Base-by-base conservation (phyloP, 2,113 vertebrate species). In the Oryzias celebensis region DNA sequence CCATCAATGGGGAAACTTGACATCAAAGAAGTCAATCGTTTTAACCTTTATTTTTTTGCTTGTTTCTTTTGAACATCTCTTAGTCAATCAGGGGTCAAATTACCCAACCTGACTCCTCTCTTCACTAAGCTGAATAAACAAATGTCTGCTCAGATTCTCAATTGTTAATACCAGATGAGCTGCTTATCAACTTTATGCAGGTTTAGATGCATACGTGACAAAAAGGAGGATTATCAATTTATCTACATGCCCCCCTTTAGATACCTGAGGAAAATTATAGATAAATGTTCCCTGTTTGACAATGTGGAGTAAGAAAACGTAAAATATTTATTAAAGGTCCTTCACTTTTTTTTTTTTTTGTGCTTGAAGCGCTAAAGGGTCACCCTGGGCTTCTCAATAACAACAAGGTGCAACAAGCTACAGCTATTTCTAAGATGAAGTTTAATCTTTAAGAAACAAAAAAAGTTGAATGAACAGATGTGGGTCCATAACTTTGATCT, bases 91-190 rank as follows among this genome's bases (percentile, higher is more conserved):
- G 18, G 57, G 42, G 64, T 62, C 56, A 75, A 72, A 71, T 54
- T 41, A 52, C 45, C 7, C 59, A 55, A 43, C 2, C 55, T 17
- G 46, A 42, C 54, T 55, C 36, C 17, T 23, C 52, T 56, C 53
- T 65, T 14, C 36, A 57, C 70, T 58, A 4, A 63, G 64, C 57
- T 66, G 58, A 8, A 45, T 75, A 62, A 73, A 64, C 18, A 61
- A 73, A 63, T 52, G 57, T 43, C 64, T 54, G 57, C 73, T 71
- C 60, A 71, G 59, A 17, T 42, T 48, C 17, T 18, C 0, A 45
- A 49, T 45, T 23, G 49, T 47, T 50, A 71, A 62, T 47, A 51
- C 53, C 31, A 56, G 28, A 23, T 68, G 56, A 64, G 69, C 47
- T 15, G 23, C 63, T 71, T 65, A 79, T 70, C 62, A 52, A 50